These are phyloP conservation scores for Melanotaenia maccullochi DNA, from an alignment of 2,797 vertebrate genomes.

Conservation along the genomic window DNA sequence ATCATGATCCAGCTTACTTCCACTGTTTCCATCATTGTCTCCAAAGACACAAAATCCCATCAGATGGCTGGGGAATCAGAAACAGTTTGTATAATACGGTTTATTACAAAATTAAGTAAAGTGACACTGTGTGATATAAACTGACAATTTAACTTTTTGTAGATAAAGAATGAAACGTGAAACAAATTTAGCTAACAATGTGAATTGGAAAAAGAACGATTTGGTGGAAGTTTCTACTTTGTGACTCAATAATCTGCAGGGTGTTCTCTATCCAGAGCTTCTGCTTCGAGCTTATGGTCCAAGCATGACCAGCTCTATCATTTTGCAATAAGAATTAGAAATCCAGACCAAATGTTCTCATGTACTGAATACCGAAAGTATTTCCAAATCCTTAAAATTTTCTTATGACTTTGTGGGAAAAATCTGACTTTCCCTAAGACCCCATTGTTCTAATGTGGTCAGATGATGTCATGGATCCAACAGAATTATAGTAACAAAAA, in stretches of 20 bases:
- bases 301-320: constrained; percentile 40
- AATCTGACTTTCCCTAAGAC: constrained; percentile 34
- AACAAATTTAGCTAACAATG: constrained; percentile 16
- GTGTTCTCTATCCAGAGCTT: constrained; percentile 44
- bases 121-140: constrained; percentile 31
- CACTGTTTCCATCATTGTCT: constrained; percentile 54
- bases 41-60: constrained; percentile 34
- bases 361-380: constrained; percentile 20
- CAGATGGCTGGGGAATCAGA: constrained; percentile 29
- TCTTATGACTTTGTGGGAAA: constrained; percentile 65
- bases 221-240: constrained; percentile 10
- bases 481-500: constrained; percentile 67
- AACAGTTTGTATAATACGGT: constrained; percentile 48
- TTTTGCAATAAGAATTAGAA: constrained; percentile 58
- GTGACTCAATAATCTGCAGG: constrained; percentile 9
- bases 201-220: constrained; percentile 23
- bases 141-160: constrained; percentile 19
- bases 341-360: constrained; percentile 69
- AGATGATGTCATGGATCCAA: constrained; percentile 73
- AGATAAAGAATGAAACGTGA: constrained; percentile 6
- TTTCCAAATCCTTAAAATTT: constrained; percentile 73
- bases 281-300: constrained; percentile 35
- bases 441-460: constrained; percentile 50
- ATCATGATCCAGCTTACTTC: constrained; percentile 43
- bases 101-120: constrained; percentile 42